Percentiles rank a stretch among this genome's conserved stretches.
Evolutionary conservation across 2,113 vertebrate genomes (phyloP).

Genomic region (Silurus asotus): DNA sequence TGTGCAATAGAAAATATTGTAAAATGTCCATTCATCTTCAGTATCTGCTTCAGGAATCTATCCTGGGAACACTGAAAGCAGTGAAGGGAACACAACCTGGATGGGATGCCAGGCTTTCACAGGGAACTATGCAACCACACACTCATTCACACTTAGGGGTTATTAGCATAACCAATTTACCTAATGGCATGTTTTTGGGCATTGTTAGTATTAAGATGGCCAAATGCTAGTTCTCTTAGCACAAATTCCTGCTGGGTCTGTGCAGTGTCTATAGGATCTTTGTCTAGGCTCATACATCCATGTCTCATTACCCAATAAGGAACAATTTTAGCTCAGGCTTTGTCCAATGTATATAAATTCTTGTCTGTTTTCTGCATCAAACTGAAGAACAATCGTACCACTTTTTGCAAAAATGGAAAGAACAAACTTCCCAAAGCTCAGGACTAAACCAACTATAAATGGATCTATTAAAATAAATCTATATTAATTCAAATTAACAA

Average conservation of each 20-base stretch:
- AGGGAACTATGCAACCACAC: background rate
- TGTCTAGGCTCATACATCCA: no score
- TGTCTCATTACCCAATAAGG: no score
- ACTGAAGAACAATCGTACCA: no score
- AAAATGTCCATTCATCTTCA: background rate
- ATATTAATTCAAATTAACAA: background rate
- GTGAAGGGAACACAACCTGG: background rate
- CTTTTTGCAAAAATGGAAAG: background rate
- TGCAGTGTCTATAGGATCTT: no score
- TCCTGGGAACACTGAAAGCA: background rate
- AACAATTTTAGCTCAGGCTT: no score
- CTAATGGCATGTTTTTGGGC: background rate
- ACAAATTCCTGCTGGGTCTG: no score
- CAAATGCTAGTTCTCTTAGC: no score
- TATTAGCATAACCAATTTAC: background rate
- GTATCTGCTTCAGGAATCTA: background rate
- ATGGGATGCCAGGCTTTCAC: background rate
- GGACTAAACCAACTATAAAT: background rate
- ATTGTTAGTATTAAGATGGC: no score
- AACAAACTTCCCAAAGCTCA: background rate
- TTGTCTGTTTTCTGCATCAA: no score
- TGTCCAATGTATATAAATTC: no score
- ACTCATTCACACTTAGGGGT: background rate
- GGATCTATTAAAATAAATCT: background rate
- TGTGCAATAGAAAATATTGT: background rate